phyloP scores from a whole-genome alignment of 2,888 invertebrate species.

The Eudasyphora cyanicolor region DNA sequence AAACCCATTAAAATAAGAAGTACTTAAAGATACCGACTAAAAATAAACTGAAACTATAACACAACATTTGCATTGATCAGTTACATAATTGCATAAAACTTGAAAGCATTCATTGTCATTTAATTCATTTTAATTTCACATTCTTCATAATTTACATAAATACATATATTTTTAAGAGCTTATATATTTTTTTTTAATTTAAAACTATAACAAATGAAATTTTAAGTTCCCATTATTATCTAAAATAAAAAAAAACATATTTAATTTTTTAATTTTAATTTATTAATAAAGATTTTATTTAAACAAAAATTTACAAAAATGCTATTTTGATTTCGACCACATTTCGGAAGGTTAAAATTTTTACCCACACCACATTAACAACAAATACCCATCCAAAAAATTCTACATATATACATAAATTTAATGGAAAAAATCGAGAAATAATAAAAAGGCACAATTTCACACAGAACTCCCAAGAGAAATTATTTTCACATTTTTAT shows the following conservation, averaged over 20 bases:
- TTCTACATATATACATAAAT: slow-evolving; percentile 34
- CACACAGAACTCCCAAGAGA: slow-evolving; percentile 17
- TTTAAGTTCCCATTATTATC: slow-evolving; percentile 63
- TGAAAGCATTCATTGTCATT: slow-evolving; percentile 12
- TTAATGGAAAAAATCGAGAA: slow-evolving; percentile 19
- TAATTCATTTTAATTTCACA: slow-evolving; percentile 17
- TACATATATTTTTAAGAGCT: no score
- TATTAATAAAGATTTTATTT: slow-evolving; percentile 61
- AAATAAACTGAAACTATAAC: slow-evolving; percentile 37
- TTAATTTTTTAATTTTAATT: slow-evolving; percentile 47
- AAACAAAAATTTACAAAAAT: slow-evolving; percentile 32
- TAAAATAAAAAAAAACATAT: slow-evolving; percentile 48
- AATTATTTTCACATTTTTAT: slow-evolving; percentile 9
- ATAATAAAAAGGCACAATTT: slow-evolving; percentile 50
- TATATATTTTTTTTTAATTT: slow-evolving; percentile 29
- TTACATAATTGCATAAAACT: not conserved
- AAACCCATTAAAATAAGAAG: slow-evolving; percentile 34
- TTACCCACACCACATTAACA: slow-evolving; percentile 60
- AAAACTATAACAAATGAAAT: slow-evolving; percentile 56
- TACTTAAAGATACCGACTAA: slow-evolving; percentile 19
- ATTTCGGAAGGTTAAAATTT: slow-evolving; percentile 77
- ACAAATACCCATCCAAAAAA: slow-evolving; percentile 9
- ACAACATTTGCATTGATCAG: slow-evolving; percentile 13
- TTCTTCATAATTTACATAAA: slow-evolving; percentile 28
- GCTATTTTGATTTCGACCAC: slow-evolving; percentile 63